phyloP scores from a whole-genome alignment of 1,140 invertebrate species.

The Drosophila bocki region DNA sequence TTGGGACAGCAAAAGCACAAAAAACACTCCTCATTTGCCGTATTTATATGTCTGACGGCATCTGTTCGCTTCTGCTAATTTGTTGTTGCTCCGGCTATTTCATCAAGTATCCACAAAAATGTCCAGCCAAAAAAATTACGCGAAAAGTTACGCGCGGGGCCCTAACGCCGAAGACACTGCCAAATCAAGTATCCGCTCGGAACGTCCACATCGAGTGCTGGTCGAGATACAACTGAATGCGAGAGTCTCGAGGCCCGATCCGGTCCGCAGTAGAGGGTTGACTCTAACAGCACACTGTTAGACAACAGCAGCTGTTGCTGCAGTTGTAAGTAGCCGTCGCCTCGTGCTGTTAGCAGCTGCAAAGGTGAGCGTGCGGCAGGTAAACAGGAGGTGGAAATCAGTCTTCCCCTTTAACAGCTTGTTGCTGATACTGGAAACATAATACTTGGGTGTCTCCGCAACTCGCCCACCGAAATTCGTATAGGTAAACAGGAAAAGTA shows the following conservation, averaged over 20 bases:
- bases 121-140: slow-evolving; percentile 38
- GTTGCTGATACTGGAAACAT: slow-evolving; percentile 45
- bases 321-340: background rate
- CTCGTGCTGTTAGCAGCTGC: slow-evolving; percentile 70
- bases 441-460: slow-evolving; percentile 38
- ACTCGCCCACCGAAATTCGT: slow-evolving; percentile 12
- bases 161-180: slow-evolving; percentile 33
- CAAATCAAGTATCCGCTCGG: slow-evolving; percentile 21
- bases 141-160: slow-evolving; percentile 58
- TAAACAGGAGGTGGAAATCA: slow-evolving; percentile 35
- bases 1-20: slow-evolving; percentile 25
- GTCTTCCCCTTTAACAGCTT: slow-evolving; percentile 29
- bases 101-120: slow-evolving; percentile 29
- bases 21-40: slow-evolving; percentile 14
- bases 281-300: slow-evolving; percentile 30
- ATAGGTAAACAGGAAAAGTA: background rate
- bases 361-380: slow-evolving; percentile 30
- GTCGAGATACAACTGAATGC: slow-evolving; percentile 46
- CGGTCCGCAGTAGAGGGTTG: slow-evolving; percentile 1
- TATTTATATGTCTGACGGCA: slow-evolving; percentile 62
- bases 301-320: slow-evolving; percentile 28
- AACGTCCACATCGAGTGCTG: slow-evolving; percentile 42
- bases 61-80: slow-evolving; percentile 26
- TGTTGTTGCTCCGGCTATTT: slow-evolving; percentile 42
- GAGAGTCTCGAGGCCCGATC: slow-evolving; percentile 12